Evolutionary conservation across 2,888 invertebrate species (phyloP).

Genomic region (Dastarcus helophoroides): DNA sequence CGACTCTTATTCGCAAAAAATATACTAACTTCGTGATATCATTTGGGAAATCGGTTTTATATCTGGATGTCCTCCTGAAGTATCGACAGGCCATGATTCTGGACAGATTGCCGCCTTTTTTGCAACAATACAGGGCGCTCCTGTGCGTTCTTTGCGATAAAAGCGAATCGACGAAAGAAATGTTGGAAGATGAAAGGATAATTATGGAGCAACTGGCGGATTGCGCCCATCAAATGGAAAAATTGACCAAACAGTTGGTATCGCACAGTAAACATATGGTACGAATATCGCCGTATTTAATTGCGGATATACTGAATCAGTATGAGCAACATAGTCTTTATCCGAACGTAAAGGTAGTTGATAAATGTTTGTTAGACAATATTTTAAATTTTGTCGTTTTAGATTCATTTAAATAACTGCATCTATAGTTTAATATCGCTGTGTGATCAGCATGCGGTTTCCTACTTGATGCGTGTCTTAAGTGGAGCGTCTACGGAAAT

Average conservation of each 20-base stretch:
- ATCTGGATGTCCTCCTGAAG: constrained; percentile 29
- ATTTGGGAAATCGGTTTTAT: constrained; percentile 20
- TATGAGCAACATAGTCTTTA: constrained; percentile 37
- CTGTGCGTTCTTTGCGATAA: constrained; percentile 24
- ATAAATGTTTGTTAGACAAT: constrained; percentile 1
- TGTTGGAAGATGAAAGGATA: constrained; percentile 11
- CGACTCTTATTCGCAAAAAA: constrained; percentile 18
- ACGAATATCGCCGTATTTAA: constrained; percentile 37
- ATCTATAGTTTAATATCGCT: constrained; percentile 36
- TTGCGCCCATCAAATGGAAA: constrained; percentile 34
- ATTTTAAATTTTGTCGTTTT: constrained; percentile 18
- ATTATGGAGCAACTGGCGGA: constrained; percentile 24
- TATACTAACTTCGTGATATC: constrained; percentile 18
- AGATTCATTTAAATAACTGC: constrained; percentile 38
- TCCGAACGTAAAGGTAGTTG: constrained; percentile 37
- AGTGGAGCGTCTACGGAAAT: constrained; percentile 38
- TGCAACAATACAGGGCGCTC: constrained; percentile 29
- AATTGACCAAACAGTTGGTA: constrained; percentile 30
- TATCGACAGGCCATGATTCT: constrained; percentile 27
- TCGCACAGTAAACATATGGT: constrained; percentile 32
- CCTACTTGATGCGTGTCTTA: constrained; percentile 35
- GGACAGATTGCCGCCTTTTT: constrained; percentile 31
- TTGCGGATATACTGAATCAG: constrained; percentile 38
- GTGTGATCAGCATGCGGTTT: constrained; percentile 38
- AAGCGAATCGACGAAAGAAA: constrained; percentile 21